Base-by-base conservation (phyloP, 2,888 invertebrate species). In the Pasiphila rectangulata region DNA sequence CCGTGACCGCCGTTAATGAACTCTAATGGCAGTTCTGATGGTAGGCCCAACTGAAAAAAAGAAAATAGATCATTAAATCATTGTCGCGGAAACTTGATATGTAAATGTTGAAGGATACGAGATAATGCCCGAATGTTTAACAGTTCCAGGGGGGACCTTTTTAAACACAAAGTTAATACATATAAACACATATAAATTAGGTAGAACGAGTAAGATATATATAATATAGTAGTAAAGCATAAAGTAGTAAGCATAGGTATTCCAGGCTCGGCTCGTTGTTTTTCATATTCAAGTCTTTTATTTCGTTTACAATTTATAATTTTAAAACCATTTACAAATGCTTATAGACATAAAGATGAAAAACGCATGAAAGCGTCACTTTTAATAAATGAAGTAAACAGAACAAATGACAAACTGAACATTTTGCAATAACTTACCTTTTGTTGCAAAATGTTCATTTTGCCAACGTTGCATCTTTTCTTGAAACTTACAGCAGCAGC, bases 1-100 rank as follows among this genome's bases (percentile, higher is more conserved):
- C 98, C 98, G 76, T 98, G 98, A 9, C 98, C 98, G 44, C 98
- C 98, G 71, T 98, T 98, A 23, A 98, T 98, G 79, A 98, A 98
- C 84, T 98, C 98, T 66, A 98, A 83, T 51, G 96, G 95, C 30
- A 95, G 93, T 75, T 96, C 96, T 39, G 95, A 92, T 15, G 96
- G 95, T 37, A 97, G 83, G 59, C 96, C 96, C 90, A 96, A 90
- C 96, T 96, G 90, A 54, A 91, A 91, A 64, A 20, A 52, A 19
- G 27, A 24, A 46, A 48, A 46, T 4, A 10, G 21, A 45, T 35
- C 12, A 46, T 57, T 44, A 50, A 41, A 24, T 21, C 34, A 10
- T 29, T 9, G 9, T 10, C 32, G 5, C 2, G 12, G 9, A 32
- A 19, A 16, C 32, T 32, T 19, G 10, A 1, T 16, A 17, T 36